These are phyloP conservation scores for Drosophila tani DNA, from an alignment of 1,140 invertebrate species.

Conservation along the genomic window DNA sequence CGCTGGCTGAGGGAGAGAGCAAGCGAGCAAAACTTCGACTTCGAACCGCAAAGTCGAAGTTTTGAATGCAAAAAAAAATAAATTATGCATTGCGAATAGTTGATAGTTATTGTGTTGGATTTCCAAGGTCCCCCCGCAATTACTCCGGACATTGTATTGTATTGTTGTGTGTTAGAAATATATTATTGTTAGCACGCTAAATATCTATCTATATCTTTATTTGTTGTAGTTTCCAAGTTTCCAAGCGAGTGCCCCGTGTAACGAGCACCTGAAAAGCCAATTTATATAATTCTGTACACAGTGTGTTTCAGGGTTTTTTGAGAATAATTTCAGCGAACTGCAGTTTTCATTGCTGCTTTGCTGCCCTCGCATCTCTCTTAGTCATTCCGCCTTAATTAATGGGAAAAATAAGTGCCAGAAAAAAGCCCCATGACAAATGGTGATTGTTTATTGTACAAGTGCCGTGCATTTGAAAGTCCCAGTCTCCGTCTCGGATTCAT, in stretches of 20 bases:
- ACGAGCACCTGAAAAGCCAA: slow-evolving; percentile 62
- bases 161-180: slow-evolving; percentile 8
- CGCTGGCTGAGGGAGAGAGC: neutral
- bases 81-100: slow-evolving; percentile 45
- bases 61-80: slow-evolving; percentile 60
- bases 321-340: slow-evolving; percentile 56
- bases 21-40: slow-evolving; percentile 6
- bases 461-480: slow-evolving; percentile 31
- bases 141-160: slow-evolving; percentile 32
- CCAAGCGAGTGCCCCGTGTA: slow-evolving; percentile 61
- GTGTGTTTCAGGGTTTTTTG: slow-evolving; percentile 12
- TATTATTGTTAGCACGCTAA: slow-evolving; percentile 32
- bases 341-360: slow-evolving; percentile 29
- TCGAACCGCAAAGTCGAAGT: slow-evolving; percentile 60
- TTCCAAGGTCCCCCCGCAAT: slow-evolving; percentile 38
- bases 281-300: slow-evolving; percentile 53
- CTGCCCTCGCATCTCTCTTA: slow-evolving; percentile 32
- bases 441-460: slow-evolving; percentile 29
- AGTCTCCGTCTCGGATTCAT: slow-evolving; percentile 5
- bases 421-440: slow-evolving; percentile 25
- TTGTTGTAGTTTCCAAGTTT: slow-evolving; percentile 57
- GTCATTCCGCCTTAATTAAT: slow-evolving; percentile 36
- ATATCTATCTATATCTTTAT: slow-evolving; percentile 19
- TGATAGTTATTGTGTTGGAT: slow-evolving; percentile 38
- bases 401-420: slow-evolving; percentile 33